These are phyloP conservation scores for Sminthurides aquaticus DNA, from an alignment of 2,888 invertebrate genomes.

Conservation along the genomic window DNA sequence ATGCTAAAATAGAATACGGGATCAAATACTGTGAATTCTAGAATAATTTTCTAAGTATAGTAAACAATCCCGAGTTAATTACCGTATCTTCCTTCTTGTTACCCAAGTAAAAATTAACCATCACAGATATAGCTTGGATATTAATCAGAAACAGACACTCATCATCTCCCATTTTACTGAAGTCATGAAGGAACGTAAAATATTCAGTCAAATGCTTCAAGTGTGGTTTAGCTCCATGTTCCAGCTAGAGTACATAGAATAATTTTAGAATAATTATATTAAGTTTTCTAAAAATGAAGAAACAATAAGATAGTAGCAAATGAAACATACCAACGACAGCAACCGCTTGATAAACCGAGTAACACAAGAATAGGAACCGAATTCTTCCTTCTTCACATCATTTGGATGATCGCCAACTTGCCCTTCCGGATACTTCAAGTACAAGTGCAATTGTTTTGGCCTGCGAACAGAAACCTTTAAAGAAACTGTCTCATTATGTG, in stretches of 20 bases:
- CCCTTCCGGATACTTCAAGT: slow-evolving; percentile 51
- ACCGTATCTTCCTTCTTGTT: slow-evolving; percentile 68
- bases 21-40: not conserved
- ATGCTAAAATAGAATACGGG: slow-evolving; percentile 44
- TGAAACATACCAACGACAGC: slow-evolving; percentile 62
- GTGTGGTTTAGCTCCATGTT: slow-evolving; percentile 78
- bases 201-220: slow-evolving; percentile 84
- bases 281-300: slow-evolving; percentile 1
- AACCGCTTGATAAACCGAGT: slow-evolving; percentile 86
- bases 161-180: slow-evolving; percentile 90
- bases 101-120: slow-evolving; percentile 87
- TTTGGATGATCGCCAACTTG: slow-evolving; percentile 55
- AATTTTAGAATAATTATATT: no score
- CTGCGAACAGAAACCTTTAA: slow-evolving; percentile 45
- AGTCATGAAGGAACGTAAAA: slow-evolving; percentile 84
- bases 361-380: slow-evolving; percentile 77
- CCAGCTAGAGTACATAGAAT: slow-evolving; percentile 56
- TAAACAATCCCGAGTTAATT: no score
- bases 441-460: slow-evolving; percentile 59
- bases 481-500: not conserved
- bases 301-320: slow-evolving; percentile 1
- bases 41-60: not conserved
- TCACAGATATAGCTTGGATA: slow-evolving; percentile 77
- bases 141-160: slow-evolving; percentile 80
- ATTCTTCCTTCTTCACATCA: slow-evolving; percentile 53